Evolutionary conservation across 2,888 invertebrate species (phyloP).

Genomic region (Aleiodes alternator): DNA sequence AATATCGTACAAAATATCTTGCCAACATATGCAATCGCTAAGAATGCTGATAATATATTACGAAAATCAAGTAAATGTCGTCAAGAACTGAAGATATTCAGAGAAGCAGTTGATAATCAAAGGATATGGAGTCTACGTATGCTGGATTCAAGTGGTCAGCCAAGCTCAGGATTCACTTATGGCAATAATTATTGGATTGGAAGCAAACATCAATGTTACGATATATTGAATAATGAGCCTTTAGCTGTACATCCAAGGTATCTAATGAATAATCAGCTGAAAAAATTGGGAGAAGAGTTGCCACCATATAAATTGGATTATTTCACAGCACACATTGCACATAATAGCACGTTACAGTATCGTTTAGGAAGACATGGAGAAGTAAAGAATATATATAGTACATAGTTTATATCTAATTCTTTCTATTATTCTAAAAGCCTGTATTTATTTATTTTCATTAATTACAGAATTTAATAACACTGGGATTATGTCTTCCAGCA

Average conservation of each 20-base stretch:
- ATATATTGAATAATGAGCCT: not conserved
- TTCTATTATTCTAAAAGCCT: not conserved
- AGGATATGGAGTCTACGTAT: conserved; percentile 3
- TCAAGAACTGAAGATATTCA: conserved; percentile 4
- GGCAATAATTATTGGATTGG: no score
- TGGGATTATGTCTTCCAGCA: conserved; percentile 18
- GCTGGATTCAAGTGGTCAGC: no score
- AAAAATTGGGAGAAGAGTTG: not conserved
- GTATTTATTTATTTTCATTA: conserved; percentile 2
- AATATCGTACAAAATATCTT: no score
- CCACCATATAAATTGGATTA: not conserved
- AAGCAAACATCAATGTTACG: no score
- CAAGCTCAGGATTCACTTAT: no score
- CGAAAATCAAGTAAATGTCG: not conserved
- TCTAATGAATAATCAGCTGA: not conserved
- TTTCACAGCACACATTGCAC: conserved; percentile 9
- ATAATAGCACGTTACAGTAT: conserved; percentile 24
- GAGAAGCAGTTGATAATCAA: conserved; percentile 13
- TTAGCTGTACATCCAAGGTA: conserved; percentile 4
- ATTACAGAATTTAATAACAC: conserved; percentile 10
- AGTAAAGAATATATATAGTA: not conserved
- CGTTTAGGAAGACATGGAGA: not conserved
- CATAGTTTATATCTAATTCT: no score
- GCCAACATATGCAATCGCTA: conserved; percentile 11
- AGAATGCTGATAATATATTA: not conserved